Evolutionary conservation across 2,797 vertebrate species (phyloP).

Genomic region (Clarias platycephalus): DNA sequence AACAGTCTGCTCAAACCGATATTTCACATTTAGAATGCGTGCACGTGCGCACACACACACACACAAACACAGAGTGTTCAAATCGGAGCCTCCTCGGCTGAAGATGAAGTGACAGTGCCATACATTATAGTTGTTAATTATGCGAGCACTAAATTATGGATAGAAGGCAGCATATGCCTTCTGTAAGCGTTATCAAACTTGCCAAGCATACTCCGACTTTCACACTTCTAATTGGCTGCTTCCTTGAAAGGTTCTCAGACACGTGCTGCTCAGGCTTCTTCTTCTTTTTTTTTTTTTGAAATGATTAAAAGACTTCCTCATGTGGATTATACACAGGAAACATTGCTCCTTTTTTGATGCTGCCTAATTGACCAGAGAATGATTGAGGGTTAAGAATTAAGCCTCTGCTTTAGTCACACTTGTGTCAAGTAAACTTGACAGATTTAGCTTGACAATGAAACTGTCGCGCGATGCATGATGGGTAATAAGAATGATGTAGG

Average conservation of each 20-base stretch:
- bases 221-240: conserved; percentile 66
- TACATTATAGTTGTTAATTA: conserved; percentile 64
- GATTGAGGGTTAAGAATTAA: conserved; percentile 33
- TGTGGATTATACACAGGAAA: conserved; percentile 58
- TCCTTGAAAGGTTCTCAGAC: conserved; percentile 60
- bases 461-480: too few relatives aligned
- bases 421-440: background rate
- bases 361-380: conserved; percentile 58
- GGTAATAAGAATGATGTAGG: background rate
- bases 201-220: conserved; percentile 59
- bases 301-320: conserved; percentile 61
- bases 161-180: conserved; percentile 58
- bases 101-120: conserved; percentile 55
- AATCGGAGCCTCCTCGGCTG: conserved; percentile 53
- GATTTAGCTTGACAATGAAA: background rate
- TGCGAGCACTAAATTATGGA: conserved; percentile 62
- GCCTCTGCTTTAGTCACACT: conserved; percentile 30
- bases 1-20: conserved; percentile 47
- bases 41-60: conserved; percentile 28
- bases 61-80: conserved; percentile 42
- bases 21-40: conserved; percentile 51
- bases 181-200: conserved; percentile 60
- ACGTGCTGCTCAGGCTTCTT: conserved; percentile 47
- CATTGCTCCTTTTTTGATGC: conserved; percentile 55
- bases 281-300: conserved; percentile 40